A percentile compares a stretch with the other conserved stretches of the same genome.
Conservation (phyloP, 2,113 vertebrate genomes). For the Cryptomyrus ogoouensis region DNA sequence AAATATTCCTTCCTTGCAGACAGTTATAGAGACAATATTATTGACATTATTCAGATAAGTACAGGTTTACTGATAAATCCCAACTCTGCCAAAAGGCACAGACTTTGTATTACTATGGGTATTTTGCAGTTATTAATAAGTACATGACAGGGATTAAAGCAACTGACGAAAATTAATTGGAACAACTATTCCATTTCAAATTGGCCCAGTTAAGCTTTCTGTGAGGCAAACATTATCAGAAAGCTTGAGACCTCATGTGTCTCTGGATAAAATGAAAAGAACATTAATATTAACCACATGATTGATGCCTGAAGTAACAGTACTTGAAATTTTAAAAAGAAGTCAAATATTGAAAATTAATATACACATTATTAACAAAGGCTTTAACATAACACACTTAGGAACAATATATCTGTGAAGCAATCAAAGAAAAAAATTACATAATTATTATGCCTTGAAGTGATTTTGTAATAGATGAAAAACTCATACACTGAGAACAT, state of each 20-base stretch:
- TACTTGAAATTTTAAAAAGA: neutral
- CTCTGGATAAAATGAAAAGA: neutral
- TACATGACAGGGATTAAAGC: neutral
- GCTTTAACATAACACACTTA: neutral
- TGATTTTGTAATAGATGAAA: neutral
- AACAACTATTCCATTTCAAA: neutral
- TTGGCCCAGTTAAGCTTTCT: neutral
- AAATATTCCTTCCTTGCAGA: neutral
- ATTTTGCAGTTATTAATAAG: neutral
- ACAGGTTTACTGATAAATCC: neutral
- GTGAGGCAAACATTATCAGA: neutral
- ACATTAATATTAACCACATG: neutral
- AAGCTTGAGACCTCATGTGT: neutral
- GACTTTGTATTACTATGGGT: neutral
- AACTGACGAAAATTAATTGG: neutral
- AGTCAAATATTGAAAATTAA: neutral
- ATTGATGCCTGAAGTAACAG: neutral
- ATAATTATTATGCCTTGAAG: neutral
- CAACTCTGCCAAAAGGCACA: neutral
- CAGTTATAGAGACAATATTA: neutral
- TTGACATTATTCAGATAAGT: neutral
- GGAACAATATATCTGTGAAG: neutral
- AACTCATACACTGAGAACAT: neutral
- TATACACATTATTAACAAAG: neutral
- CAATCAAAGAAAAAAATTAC: neutral